Evolutionary conservation across 2,113 vertebrate genomes (phyloP), one percentile per base, ranked within the genome.

Genomic region (Neopipo cinnamomea): DNA sequence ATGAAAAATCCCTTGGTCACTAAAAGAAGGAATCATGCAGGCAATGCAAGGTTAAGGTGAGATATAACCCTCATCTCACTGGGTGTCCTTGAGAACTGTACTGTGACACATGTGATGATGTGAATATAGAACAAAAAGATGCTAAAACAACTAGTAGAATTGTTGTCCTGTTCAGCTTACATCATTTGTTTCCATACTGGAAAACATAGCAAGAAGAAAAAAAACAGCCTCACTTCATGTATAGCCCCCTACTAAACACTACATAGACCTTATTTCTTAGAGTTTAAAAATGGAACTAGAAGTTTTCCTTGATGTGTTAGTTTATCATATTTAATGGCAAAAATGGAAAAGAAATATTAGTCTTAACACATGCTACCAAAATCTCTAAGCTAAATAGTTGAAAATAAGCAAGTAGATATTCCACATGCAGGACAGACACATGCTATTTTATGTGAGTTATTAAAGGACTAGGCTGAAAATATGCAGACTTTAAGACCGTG

Each of bases 391-490:
- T 77, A 71, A 90, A 76, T 14, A 30, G 17, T 23, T 63, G 37
- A 74, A 91, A 85, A 59, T 61, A 44, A 12, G 8, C 66, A 62
- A 80, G 81, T 27, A 93, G 66, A 39, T 89, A 77, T 44, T 74
- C 83, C 47, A 67, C 89, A 72, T 65, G 65, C 68, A 86, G 24
- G 39, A 81, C 0, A 5, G 73, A 87, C 80, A 55, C 83, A 59
- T 84, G 86, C 50, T 78, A 89, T 76, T 81, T 93, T 86, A 95
- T 75, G 55, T 71, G 89, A 58, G 39, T 86, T 92, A 93, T 95
- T 92, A 95, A 95, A 77, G 84, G 74, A 58, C 77, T 85, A 78
- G 50, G 66, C 70, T 91, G 91, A 94, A 96, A 96, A 91, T 90
- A 95, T 85, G 95, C 91, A 97, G 94, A 83, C 96, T 96, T 88